Evolutionary conservation across 92 coral and sea anemone genomes (phyloP).

Genomic region (Porites lobata): DNA sequence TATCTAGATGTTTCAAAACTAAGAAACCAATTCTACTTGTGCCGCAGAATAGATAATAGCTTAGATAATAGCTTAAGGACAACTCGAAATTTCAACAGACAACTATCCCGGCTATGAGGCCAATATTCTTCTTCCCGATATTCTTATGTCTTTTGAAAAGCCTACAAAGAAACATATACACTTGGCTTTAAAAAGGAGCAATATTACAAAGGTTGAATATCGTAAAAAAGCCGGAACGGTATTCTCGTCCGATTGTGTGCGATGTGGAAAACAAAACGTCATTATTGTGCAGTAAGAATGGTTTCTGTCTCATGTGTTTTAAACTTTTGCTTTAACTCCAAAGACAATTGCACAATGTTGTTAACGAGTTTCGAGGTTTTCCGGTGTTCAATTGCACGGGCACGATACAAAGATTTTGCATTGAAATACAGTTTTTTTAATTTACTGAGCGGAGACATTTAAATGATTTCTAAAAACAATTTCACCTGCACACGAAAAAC

Average conservation of each 20-base stretch:
- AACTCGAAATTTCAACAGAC: not conserved
- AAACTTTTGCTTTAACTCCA: not conserved
- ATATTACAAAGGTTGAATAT: too few species aligned
- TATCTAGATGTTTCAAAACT: not conserved
- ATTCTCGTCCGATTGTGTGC: not conserved
- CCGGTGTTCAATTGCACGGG: not conserved
- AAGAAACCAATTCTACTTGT: too few species aligned
- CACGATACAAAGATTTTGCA: not conserved
- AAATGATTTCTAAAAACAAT: slow-evolving; percentile 15
- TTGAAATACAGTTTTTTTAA: slow-evolving; percentile 1
- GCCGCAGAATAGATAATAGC: too few species aligned
- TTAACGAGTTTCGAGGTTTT: not conserved
- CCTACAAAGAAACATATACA: not conserved
- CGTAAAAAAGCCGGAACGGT: too few species aligned
- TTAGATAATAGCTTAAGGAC: not conserved
- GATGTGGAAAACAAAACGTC: not conserved
- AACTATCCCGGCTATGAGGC: not conserved
- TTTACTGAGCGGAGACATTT: slow-evolving; percentile 30
- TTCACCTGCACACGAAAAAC: slow-evolving; percentile 23
- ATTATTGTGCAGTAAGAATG: not conserved
- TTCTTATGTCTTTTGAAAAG: not conserved
- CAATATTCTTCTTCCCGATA: not conserved
- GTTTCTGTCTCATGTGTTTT: not conserved
- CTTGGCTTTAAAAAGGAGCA: too few species aligned
- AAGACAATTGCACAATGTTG: slow-evolving; percentile 2